A percentile compares a stretch with the other conserved stretches of the same genome.
phyloP scores from a whole-genome alignment of 2,113 vertebrate species.

The Muntiacus muntjak region DNA sequence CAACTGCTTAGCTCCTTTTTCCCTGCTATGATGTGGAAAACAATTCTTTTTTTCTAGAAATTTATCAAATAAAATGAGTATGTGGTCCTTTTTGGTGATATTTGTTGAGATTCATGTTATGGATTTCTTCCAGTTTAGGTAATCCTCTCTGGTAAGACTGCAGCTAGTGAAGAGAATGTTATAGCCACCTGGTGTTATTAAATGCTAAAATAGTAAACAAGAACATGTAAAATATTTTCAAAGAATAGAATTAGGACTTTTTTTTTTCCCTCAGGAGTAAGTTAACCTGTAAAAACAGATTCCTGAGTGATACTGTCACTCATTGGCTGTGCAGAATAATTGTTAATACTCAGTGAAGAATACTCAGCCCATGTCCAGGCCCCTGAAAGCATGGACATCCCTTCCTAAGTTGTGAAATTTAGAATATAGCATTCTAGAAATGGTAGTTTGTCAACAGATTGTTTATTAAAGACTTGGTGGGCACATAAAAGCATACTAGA shows the following conservation, averaged over 20 bases:
- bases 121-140: slow-evolving; percentile 29
- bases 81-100: not conserved
- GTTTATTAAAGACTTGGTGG: not conserved
- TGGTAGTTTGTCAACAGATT: not conserved
- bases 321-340: not conserved
- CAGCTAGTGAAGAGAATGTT: not conserved
- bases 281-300: slow-evolving; percentile 43
- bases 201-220: slow-evolving; percentile 4
- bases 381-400: not conserved
- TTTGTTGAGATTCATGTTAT: not conserved
- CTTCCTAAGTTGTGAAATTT: not conserved
- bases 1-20: not conserved
- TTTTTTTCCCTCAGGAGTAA: not conserved
- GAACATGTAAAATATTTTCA: not conserved
- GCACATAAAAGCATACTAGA: not conserved
- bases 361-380: not conserved
- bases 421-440: not conserved
- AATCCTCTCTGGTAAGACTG: not conserved
- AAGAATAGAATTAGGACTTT: not conserved
- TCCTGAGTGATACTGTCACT: not conserved
- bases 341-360: not conserved
- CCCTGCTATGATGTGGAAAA: not conserved
- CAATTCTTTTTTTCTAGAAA: not conserved
- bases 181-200: not conserved
- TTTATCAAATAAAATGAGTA: not conserved